Base-by-base conservation (phyloP, 2,797 vertebrate species). In the Gallinago solitaria region DNA sequence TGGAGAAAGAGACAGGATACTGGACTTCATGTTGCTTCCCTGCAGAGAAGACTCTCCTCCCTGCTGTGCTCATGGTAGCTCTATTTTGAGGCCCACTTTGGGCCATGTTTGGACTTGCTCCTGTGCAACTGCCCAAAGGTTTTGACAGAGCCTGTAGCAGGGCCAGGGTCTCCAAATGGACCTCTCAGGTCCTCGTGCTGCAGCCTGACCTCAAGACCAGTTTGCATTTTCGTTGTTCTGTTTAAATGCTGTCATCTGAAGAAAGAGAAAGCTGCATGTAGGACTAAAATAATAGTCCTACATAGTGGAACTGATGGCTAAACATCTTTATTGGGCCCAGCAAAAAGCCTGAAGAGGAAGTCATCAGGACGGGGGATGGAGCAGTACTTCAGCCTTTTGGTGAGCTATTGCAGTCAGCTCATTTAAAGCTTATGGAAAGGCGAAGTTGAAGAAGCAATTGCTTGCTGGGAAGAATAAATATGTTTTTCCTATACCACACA, bases 391-490 rank as follows among this genome's bases (percentile, higher is more conserved):
- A 2, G 59, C 50, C 16, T 79, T 92, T 37, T 70, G 54, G 16
- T 54, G 73, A 76, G 54, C 41, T 65, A 3, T 39, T 69, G 47
- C 59, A 83, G 57, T 33, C 65, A 88, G 43, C 43, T 74, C 12
- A 2, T 78, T 71, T 20, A 69, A 76, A 48, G 81, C 39, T 16
- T 60, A 14, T 3, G 15, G 32, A 65, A 68, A 87, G 57, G 50
- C 64, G 71, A 76, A 56, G 45, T 79, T 95, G 60, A 60, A 65
- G 69, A 75, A 87, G 68, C 1, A 41, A 4, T 74, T 75, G 13
- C 41, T 95, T 82, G 43, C 41, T 80, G 70, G 50, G 39, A 83
- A 39, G 47, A 50, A 88, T 80, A 93, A 82, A 51, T 90, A 43
- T 71, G 48, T 77, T 89, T 76, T 51, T 11, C 8, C 51, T 75